These are phyloP conservation scores for Stramonita haemastoma DNA, from an alignment of 2,888 invertebrate species.

Conservation along the genomic window DNA sequence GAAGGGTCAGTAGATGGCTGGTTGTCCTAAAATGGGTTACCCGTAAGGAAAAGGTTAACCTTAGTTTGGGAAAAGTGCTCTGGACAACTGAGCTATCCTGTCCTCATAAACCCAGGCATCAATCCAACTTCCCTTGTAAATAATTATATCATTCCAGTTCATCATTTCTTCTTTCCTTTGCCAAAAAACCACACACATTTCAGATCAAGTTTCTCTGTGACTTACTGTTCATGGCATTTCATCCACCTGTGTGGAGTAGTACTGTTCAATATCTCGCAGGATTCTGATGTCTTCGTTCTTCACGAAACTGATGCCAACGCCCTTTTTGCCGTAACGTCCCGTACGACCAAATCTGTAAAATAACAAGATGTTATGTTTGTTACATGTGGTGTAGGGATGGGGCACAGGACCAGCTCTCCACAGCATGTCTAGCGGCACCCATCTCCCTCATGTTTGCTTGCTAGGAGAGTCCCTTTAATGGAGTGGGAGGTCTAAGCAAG, in stretches of 20 bases:
- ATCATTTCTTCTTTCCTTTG: background rate
- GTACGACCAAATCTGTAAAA: slow-evolving; percentile 91
- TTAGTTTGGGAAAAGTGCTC: background rate
- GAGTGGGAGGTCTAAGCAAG: too few relatives aligned
- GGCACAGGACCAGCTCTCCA: too few relatives aligned
- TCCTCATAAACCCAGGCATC: background rate
- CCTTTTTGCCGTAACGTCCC: slow-evolving; percentile 98
- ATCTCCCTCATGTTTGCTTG: background rate
- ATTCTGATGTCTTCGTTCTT: slow-evolving; percentile 99
- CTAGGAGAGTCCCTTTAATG: background rate
- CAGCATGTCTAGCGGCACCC: background rate
- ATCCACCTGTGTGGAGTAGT: slow-evolving; percentile 99
- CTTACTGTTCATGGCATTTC: slow-evolving; percentile 89
- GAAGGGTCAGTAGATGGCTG: too few relatives aligned
- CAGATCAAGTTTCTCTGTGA: background rate
- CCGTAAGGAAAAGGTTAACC: too few relatives aligned
- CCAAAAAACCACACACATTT: background rate
- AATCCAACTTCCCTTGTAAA: background rate
- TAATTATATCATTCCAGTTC: background rate
- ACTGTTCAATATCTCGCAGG: slow-evolving; percentile 99
- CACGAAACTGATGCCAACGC: slow-evolving; percentile 99
- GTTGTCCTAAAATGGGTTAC: too few relatives aligned
- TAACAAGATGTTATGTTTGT: background rate
- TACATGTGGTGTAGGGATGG: too few relatives aligned
- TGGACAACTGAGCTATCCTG: background rate